A percentile compares a stretch with the other conserved stretches of the same genome.
These are phyloP conservation scores for Leiothrix lutea DNA, from an alignment of 2,113 vertebrate species.

Conservation along the genomic window DNA sequence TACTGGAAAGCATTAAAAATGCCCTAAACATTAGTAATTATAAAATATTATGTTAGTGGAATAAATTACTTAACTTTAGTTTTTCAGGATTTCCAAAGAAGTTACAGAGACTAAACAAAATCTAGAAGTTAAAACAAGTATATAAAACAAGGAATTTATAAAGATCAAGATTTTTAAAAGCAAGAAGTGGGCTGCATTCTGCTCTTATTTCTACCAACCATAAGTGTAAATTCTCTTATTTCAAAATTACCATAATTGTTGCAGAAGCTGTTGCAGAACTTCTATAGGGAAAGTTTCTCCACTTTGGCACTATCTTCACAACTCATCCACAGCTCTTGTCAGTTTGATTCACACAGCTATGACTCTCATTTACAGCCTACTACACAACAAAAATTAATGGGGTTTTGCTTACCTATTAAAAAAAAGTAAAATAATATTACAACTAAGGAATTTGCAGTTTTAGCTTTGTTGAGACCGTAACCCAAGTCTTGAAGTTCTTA, in stretches of 20 bases:
- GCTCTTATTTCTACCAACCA: not conserved
- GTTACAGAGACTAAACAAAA: not conserved
- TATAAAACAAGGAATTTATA: not conserved
- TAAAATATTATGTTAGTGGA: not conserved
- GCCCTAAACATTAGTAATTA: not conserved
- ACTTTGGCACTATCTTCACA: not conserved
- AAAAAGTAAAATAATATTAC: not conserved
- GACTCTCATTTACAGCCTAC: not conserved
- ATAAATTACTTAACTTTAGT: not conserved
- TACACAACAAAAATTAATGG: not conserved
- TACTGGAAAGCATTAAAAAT: not conserved
- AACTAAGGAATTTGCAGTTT: not conserved
- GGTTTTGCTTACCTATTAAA: not conserved
- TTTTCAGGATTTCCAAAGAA: not conserved
- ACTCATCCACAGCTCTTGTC: not conserved
- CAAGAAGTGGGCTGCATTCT: not conserved
- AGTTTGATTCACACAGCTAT: not conserved
- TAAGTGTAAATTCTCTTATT: not conserved
- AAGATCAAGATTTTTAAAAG: not conserved
- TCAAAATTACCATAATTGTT: not conserved
- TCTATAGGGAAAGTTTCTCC: not conserved
- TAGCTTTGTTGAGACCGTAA: not conserved
- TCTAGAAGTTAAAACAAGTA: not conserved
- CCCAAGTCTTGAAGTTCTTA: not conserved
- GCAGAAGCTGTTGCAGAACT: not conserved